phyloP scores from a whole-genome alignment of 2,113 vertebrate genomes.

The Ptilorrhoa leucosticta region DNA sequence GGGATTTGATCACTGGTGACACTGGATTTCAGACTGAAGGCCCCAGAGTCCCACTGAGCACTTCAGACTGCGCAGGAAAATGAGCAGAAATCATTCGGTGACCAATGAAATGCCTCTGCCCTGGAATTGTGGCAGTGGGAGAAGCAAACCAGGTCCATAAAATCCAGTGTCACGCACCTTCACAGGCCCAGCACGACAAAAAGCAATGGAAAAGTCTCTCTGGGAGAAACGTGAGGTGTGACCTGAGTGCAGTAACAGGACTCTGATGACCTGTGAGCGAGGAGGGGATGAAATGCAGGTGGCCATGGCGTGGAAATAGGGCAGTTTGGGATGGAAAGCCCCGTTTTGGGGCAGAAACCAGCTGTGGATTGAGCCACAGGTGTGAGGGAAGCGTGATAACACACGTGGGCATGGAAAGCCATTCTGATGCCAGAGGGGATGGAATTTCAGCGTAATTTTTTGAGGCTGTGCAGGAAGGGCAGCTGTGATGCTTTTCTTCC shows the following conservation, averaged over 20 bases:
- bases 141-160: not conserved
- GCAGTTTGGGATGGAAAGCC: not conserved
- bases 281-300: not conserved
- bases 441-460: not conserved
- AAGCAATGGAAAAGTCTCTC: not conserved
- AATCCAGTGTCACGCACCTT: not conserved
- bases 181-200: not conserved
- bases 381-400: not conserved
- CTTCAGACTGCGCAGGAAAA: not conserved
- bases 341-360: not conserved
- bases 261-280: not conserved
- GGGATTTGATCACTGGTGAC: not conserved
- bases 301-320: not conserved
- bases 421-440: not conserved
- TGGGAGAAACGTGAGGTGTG: not conserved
- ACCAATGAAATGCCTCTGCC: not conserved
- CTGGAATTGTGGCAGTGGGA: not conserved
- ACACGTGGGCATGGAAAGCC: accelerated
- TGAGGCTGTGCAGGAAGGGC: not conserved
- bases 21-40: not conserved
- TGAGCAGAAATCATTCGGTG: not conserved
- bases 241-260: accelerated
- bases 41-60: accelerated
- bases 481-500: not conserved
- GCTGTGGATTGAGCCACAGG: not conserved